Evolutionary conservation across 2,888 invertebrate species (phyloP).

Genomic region (Muschampia staudingeri): DNA sequence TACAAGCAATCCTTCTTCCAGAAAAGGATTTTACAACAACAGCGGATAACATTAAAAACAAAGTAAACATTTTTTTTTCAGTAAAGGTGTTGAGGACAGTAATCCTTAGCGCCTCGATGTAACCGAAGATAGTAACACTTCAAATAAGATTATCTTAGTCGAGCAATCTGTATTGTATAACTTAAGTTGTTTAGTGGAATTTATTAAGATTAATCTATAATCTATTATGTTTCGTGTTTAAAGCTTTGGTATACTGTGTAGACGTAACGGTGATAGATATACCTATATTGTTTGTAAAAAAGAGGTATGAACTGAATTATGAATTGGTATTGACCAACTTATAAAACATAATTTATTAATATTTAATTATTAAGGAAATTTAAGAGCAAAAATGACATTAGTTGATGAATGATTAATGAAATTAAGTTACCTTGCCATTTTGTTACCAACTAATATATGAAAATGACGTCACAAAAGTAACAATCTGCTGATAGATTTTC

Average conservation of each 20-base stretch:
- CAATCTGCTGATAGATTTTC: neutral
- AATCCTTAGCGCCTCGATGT: conserved; percentile 80
- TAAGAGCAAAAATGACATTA: no score
- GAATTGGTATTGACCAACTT: no score
- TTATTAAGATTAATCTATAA: conserved; percentile 47
- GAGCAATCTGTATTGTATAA: conserved; percentile 40
- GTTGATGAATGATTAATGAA: no score
- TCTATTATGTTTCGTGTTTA: neutral
- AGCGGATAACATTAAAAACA: conserved; percentile 86
- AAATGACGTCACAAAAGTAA: no score
- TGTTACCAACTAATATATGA: no score
- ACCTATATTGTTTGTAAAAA: neutral
- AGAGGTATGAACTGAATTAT: no score
- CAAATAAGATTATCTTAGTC: conserved; percentile 71
- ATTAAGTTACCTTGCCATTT: no score
- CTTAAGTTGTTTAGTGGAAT: conserved; percentile 42
- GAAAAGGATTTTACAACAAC: conserved; percentile 81
- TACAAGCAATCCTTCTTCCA: conserved; percentile 78
- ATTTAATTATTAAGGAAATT: no score
- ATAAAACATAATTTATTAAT: no score
- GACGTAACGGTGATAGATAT: neutral
- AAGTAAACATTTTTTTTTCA: conserved; percentile 77
- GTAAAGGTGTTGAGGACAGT: conserved; percentile 71
- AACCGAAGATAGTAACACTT: conserved; percentile 77
- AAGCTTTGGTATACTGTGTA: neutral